These are phyloP conservation scores for Oligia strigilis DNA, from an alignment of 2,888 invertebrate species.

Conservation along the genomic window DNA sequence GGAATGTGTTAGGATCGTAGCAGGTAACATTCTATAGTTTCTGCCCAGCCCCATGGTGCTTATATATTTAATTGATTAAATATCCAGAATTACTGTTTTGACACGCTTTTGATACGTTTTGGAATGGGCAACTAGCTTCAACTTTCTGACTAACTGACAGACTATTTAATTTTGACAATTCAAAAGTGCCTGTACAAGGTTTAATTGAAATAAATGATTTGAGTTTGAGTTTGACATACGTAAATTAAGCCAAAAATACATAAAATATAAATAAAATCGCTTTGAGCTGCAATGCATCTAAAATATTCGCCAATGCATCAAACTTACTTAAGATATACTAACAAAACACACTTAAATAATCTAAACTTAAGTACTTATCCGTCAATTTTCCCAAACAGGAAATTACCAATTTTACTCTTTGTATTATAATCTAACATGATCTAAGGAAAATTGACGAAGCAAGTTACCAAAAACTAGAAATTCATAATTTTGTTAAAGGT, in stretches of 20 bases:
- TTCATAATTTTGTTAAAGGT: conserved; percentile 1
- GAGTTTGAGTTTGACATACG: no score
- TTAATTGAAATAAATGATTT: no score
- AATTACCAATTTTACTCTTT: not conserved
- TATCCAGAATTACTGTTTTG: not conserved
- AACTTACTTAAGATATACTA: not conserved
- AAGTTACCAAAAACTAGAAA: not conserved
- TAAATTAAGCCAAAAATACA: not conserved
- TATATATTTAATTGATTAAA: not conserved
- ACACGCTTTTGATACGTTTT: no score
- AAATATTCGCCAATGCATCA: conserved; percentile 43
- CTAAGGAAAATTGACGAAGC: conserved; percentile 23
- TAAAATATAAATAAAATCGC: conserved; percentile 33
- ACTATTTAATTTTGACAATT: no score
- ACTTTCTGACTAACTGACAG: no score
- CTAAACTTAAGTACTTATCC: not conserved
- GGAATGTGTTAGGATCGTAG: not conserved
- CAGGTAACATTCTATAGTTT: not conserved
- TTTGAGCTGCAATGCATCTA: conserved; percentile 41
- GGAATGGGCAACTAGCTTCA: no score
- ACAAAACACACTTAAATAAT: conserved; percentile 3
- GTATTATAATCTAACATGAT: not conserved
- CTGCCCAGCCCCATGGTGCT: not conserved
- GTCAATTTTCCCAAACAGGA: not conserved
- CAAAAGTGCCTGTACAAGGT: no score